These are phyloP conservation scores for Mungos mungo DNA, from an alignment of 2,113 vertebrate genomes.

Conservation along the genomic window DNA sequence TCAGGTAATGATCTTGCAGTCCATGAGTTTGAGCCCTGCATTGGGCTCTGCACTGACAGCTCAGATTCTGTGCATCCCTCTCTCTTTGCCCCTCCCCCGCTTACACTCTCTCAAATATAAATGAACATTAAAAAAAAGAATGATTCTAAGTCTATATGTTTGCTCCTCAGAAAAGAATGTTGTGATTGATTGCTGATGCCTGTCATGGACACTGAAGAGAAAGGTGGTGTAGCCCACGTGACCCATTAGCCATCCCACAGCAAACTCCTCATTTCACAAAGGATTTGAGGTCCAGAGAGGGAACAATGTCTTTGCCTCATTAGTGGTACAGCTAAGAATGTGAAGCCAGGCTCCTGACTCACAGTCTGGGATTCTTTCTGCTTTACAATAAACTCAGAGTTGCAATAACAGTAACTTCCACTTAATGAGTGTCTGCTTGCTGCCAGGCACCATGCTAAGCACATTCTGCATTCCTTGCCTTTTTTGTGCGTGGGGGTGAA, in stretches of 20 bases:
- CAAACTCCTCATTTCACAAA: slow-evolving; percentile 23
- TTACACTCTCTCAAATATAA: too few species aligned
- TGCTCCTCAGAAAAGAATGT: slow-evolving; percentile 35
- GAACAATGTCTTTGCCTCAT: neutral
- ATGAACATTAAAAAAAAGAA: too few species aligned
- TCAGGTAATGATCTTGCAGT: too few species aligned
- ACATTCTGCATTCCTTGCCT: neutral
- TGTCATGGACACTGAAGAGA: neutral
- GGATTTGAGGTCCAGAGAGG: slow-evolving; percentile 21
- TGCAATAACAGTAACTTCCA: neutral
- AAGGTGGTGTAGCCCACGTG: neutral
- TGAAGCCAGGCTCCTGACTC: neutral
- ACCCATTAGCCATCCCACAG: neutral
- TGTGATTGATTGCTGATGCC: slow-evolving; percentile 34
- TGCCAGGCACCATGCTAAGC: neutral
- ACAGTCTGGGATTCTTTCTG: neutral
- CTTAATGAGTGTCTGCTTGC: neutral
- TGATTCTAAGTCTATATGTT: neutral
- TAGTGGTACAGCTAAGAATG: slow-evolving; percentile 10
- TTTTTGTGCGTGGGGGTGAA: neutral
- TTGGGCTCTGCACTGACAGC: too few species aligned
- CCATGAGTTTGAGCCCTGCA: too few species aligned
- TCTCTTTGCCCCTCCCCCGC: too few species aligned
- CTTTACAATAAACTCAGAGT: neutral
- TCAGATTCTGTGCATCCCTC: too few species aligned